Conservation (phyloP, 2,113 vertebrate species). For the Periophthalmodon schlosseri region DNA sequence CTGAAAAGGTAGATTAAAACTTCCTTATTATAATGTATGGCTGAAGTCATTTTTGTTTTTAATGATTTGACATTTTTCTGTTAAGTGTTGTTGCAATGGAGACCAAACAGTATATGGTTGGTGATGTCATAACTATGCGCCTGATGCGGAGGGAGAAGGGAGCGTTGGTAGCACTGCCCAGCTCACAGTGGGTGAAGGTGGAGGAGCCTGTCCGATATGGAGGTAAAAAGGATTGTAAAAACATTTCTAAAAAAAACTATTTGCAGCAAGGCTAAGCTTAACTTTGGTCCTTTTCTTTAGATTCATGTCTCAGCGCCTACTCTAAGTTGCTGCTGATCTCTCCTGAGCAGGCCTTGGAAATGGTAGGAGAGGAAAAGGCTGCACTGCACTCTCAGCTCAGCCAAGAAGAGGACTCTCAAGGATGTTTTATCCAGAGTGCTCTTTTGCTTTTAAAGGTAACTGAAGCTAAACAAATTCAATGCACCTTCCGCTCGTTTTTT, state of each 20-base stretch:
- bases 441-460: slow-evolving; percentile 91
- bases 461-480: not conserved
- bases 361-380: slow-evolving; percentile 85
- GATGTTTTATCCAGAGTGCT: slow-evolving; percentile 94
- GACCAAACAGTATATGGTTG: slow-evolving; percentile 88
- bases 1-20: slow-evolving; percentile 86
- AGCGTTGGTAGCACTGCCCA: slow-evolving; percentile 90
- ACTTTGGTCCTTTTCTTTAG: slow-evolving; percentile 49
- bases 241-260: not conserved
- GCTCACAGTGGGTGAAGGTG: slow-evolving; percentile 91
- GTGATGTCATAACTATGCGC: slow-evolving; percentile 93
- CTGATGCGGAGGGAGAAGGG: slow-evolving; percentile 96
- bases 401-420: slow-evolving; percentile 84
- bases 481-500: not conserved
- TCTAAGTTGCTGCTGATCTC: slow-evolving; percentile 95
- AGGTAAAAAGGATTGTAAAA: slow-evolving; percentile 75
- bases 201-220: slow-evolving; percentile 89
- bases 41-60: not conserved
- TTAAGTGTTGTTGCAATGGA: slow-evolving; percentile 93
- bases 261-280: not conserved
- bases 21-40: no score
- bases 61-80: not conserved
- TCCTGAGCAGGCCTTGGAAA: slow-evolving; percentile 83
- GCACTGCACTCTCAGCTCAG: slow-evolving; percentile 84
- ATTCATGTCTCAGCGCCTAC: slow-evolving; percentile 79